phyloP scores from a whole-genome alignment of 2,888 invertebrate genomes.

The Drosophila nigricruria region DNA sequence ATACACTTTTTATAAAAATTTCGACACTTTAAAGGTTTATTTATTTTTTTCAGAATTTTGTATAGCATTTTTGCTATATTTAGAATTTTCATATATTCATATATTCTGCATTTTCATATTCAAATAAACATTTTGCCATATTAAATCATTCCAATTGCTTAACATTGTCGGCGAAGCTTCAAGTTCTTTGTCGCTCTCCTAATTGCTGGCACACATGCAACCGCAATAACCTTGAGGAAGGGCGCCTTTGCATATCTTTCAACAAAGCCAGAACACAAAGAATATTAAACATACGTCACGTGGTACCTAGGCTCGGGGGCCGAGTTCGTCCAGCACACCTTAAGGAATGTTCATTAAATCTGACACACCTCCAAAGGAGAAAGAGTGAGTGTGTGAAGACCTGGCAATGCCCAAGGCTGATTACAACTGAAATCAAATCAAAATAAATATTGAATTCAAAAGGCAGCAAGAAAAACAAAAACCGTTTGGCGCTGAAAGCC shows the following conservation, averaged over 20 bases:
- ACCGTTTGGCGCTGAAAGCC: constrained; percentile 21
- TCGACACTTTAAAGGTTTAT: not conserved
- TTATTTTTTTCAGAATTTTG: not conserved
- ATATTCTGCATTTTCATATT: not conserved
- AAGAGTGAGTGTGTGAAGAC: not conserved
- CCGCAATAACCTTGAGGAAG: constrained; percentile 14
- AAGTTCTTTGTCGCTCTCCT: constrained; percentile 1
- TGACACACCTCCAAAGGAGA: constrained; percentile 12
- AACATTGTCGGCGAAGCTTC: not conserved
- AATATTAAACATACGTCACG: constrained; percentile 34
- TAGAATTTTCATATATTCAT: no score
- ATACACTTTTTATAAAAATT: not conserved
- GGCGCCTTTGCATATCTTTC: not conserved
- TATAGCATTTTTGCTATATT: no score
- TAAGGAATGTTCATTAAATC: constrained; percentile 29
- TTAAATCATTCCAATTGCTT: not conserved
- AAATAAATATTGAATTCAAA: constrained; percentile 51
- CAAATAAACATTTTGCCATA: not conserved
- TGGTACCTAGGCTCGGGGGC: constrained; percentile 21
- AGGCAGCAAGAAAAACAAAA: constrained; percentile 12
- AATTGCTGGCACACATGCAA: constrained; percentile 41
- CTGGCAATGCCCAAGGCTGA: constrained; percentile 21
- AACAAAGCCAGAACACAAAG: constrained; percentile 12
- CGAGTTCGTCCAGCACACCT: constrained; percentile 9
- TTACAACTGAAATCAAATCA: constrained; percentile 43